These are phyloP conservation scores for Helicoverpa assulta DNA, from an alignment of 2,888 invertebrate genomes.

Conservation along the genomic window DNA sequence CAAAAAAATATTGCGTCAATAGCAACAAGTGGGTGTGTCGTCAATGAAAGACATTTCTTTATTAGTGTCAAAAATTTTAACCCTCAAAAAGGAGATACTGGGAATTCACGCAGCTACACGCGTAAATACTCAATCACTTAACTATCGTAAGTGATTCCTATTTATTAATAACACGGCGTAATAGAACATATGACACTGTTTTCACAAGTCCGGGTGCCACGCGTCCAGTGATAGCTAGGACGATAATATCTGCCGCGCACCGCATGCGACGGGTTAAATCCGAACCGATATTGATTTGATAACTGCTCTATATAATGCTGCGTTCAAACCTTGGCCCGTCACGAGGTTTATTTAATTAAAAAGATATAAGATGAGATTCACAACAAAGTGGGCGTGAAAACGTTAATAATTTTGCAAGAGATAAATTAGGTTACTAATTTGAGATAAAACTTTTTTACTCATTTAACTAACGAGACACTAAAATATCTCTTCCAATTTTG, in stretches of 20 bases:
- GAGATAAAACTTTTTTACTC: not conserved
- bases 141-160: constrained; percentile 13
- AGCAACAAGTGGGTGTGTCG: constrained; percentile 1
- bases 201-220: constrained; percentile 45
- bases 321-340: constrained; percentile 32
- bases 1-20: not conserved
- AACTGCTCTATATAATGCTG: constrained; percentile 29
- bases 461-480: no score
- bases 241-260: constrained; percentile 44
- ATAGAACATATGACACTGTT: constrained; percentile 34
- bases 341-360: constrained; percentile 7
- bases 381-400: not conserved
- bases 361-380: constrained; percentile 4
- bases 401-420: not conserved
- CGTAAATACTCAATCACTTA: constrained; percentile 13
- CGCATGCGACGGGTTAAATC: constrained; percentile 41
- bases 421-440: not conserved
- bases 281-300: constrained; percentile 19
- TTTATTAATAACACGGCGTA: constrained; percentile 15
- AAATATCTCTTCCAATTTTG: no score
- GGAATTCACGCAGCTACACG: constrained; percentile 15
- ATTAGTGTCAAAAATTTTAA: constrained; percentile 4
- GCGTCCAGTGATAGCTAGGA: constrained; percentile 29
- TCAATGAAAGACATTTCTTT: not conserved
- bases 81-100: not conserved